Conservation (phyloP, 2,113 vertebrate genomes). For the Antechinus flavipes region DNA sequence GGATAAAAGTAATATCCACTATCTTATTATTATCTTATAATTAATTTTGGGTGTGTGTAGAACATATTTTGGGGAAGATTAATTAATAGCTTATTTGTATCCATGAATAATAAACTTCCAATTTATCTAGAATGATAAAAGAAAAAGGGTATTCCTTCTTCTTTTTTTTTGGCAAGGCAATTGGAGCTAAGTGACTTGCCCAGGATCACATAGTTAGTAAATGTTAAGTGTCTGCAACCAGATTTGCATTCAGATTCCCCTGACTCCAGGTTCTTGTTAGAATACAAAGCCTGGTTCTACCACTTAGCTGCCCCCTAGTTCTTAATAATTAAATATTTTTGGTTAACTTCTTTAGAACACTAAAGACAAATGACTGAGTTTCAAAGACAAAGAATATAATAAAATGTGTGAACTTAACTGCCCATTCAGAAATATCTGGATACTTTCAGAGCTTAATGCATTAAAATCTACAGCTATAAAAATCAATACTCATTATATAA, state of each 20-base stretch:
- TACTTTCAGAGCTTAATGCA: constrained; percentile 22
- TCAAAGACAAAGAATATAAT: constrained; percentile 31
- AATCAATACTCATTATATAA: constrained; percentile 45
- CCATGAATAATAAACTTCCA: constrained; percentile 11
- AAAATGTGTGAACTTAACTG: constrained; percentile 34
- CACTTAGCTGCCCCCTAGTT: not conserved
- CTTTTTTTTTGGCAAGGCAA: no score
- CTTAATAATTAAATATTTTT: constrained; percentile 25
- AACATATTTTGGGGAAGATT: not conserved
- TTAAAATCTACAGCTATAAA: constrained; percentile 26
- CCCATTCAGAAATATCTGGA: not conserved
- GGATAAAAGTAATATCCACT: constrained; percentile 44
- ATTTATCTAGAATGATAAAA: constrained; percentile 36
- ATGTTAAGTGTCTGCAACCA: no score
- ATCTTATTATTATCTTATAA: constrained; percentile 15
- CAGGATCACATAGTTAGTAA: no score
- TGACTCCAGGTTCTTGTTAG: no score
- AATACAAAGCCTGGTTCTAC: no score
- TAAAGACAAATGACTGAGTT: constrained; percentile 33
- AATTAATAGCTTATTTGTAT: constrained; percentile 1
- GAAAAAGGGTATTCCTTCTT: constrained; percentile 2
- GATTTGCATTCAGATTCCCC: no score
- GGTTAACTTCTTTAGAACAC: constrained; percentile 23
- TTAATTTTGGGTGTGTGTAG: not conserved
- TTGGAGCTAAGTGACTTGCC: no score